A percentile compares a stretch with the other conserved stretches of the same genome.
Conservation (phyloP, 2,113 vertebrate species). For the Lophius piscatorius region DNA sequence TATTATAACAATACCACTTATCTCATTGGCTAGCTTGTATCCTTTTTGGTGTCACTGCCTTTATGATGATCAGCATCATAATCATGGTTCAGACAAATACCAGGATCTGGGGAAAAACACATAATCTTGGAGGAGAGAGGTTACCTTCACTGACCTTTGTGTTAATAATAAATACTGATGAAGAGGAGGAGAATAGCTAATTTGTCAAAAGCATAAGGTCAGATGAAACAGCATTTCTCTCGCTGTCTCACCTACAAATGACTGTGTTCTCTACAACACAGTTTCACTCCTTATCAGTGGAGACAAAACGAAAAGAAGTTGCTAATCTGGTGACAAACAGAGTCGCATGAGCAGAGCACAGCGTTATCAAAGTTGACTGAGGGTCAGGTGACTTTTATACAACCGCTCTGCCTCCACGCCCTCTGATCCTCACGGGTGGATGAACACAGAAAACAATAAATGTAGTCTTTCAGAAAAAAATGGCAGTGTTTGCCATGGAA, state of each 20-base stretch:
- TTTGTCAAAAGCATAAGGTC: slow-evolving; percentile 16
- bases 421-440: not conserved
- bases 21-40: slow-evolving; percentile 27
- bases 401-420: slow-evolving; percentile 8
- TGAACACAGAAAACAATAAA: slow-evolving; percentile 1
- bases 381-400: slow-evolving; percentile 35
- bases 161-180: slow-evolving; percentile 20
- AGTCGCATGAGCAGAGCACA: slow-evolving; percentile 2
- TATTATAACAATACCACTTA: slow-evolving; percentile 4
- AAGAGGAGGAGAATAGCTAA: slow-evolving; percentile 14
- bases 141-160: slow-evolving; percentile 7
- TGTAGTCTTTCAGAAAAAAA: not conserved
- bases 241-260: not conserved
- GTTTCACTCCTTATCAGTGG: slow-evolving; percentile 46
- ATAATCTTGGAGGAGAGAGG: too few species aligned
- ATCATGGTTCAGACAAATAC: slow-evolving; percentile 3
- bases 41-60: slow-evolving; percentile 56
- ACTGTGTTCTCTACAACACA: slow-evolving; percentile 22
- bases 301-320: slow-evolving; percentile 40
- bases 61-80: slow-evolving; percentile 32
- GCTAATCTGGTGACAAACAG: slow-evolving; percentile 31
- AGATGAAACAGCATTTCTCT: slow-evolving; percentile 19
- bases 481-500: slow-evolving; percentile 26
- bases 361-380: slow-evolving; percentile 24
- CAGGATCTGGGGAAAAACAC: not conserved